Evolutionary conservation across 2,113 vertebrate species (phyloP), one percentile per base, ranked within the genome.

Genomic region (Ardeotis arabs): DNA sequence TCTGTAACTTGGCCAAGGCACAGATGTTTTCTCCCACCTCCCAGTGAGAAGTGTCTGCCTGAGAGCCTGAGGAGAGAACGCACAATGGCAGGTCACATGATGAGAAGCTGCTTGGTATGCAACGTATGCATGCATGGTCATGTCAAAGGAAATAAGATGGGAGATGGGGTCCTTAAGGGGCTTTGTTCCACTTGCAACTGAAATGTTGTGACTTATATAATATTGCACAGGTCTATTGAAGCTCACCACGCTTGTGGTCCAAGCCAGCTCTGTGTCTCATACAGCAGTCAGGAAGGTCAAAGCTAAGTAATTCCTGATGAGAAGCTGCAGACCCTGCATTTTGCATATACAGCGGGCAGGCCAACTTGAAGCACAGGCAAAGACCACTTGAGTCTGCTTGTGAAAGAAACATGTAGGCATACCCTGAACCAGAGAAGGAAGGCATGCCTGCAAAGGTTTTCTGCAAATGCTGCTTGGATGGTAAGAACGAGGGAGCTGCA

Each of bases 321-420:
- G 78, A 52, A 70, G 56, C 31, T 31, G 58, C 33, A 77, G 15
- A 23, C 28, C 17, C 27, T 33, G 27, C 2, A 0, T 63, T 45
- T 27, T 7, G 35, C 35, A 4, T 18, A 22, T 6, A 11, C 12
- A n/a, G 44, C 1, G 0, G 44, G 49, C 0, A 1, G 49, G 49
- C 14, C 49, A 64, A 3, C 49, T 52, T 45, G 49, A 69, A 75
- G 49, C 44, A n/a, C 28, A 44, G 41, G 67, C 45, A 45, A 52
- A 85, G 68, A 49, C 55, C n/a, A 2, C 56, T 19, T 16, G 16
- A 63, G 28, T 58, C 44, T 81, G 49, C 49, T 81, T 63, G 24
- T 68, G 4, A 58, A 81, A 81, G 62, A 44, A 66, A 18, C 10
- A 1, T 5, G 12, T 44, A 31, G 74, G 56, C 41, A 50, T 74